Percentiles rank a stretch among this genome's conserved stretches.
These are phyloP conservation scores for Tokudaia muenninki DNA, from an alignment of 2,797 vertebrate genomes.

Conservation along the genomic window DNA sequence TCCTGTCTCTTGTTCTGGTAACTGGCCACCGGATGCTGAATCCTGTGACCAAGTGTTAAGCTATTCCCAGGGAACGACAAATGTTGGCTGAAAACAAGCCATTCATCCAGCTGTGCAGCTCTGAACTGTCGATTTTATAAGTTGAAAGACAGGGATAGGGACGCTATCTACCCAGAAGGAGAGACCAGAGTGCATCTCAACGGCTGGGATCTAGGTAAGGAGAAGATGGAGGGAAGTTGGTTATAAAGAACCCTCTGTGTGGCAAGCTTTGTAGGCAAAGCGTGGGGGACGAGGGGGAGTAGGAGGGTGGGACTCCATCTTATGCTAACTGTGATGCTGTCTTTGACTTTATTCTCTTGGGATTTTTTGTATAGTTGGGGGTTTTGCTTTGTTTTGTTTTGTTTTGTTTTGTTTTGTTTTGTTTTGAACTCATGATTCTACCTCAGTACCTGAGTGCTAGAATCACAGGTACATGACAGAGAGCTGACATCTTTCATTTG, in stretches of 20 bases:
- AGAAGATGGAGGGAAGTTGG: not conserved
- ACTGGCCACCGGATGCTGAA: not conserved
- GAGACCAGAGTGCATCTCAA: not conserved
- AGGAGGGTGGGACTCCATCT: not conserved
- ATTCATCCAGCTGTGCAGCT: not conserved
- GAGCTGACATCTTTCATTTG: not conserved
- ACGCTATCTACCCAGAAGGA: not conserved
- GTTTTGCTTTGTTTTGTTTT: not conserved
- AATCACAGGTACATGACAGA: not conserved
- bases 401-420: too few relatives aligned
- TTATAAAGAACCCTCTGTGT: not conserved
- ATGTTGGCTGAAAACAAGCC: slow-evolving; percentile 30
- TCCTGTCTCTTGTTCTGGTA: slow-evolving; percentile 35
- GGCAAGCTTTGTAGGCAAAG: not conserved
- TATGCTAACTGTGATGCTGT: not conserved
- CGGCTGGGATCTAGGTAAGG: not conserved
- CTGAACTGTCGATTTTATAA: not conserved
- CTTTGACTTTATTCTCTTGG: not conserved
- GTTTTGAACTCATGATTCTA: not conserved
- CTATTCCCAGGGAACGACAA: slow-evolving; percentile 23
- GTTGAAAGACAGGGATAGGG: not conserved
- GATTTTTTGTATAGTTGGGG: not conserved
- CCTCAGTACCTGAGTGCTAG: not conserved
- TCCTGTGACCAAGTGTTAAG: slow-evolving; percentile 43
- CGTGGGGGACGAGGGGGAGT: fast-evolving